Evolutionary conservation across 2,888 invertebrate species (phyloP), one percentile per base, ranked within the genome.

Genomic region (Octodonta nipae): DNA sequence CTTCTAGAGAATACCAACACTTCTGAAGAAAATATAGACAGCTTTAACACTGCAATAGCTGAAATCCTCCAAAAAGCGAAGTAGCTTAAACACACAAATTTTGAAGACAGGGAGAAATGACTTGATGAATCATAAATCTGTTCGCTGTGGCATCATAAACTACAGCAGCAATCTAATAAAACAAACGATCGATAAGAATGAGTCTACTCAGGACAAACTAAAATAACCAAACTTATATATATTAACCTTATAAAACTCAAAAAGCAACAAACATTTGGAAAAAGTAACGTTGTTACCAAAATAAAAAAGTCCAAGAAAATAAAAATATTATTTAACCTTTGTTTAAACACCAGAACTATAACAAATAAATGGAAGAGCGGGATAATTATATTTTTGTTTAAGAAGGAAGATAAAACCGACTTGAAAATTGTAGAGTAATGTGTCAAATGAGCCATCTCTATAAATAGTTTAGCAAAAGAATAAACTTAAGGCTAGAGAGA

Each of bases 141-240:
- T 26, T 5, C n/a, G 6, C 5, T 11, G 10, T 26, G 26, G 10
- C 6, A 26, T 26, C 6, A 26, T 5, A 26, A 26, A 26, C 12
- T 26, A 26, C 12, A 26, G 10, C 26, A 26, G 26, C 26, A 26
- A 26, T 26, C 10, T 26, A 26, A 26, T 26, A 26, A 26, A 26
- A 26, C 26, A 26, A 10, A 10, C 12, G 26, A 10, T 26, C n/a
- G 26, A 26, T 26, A 26, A 6, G 26, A 10, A 26, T 11, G 10
- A 6, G 26, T 26, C 10, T 26, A 26, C 10, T 6, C 10, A 26
- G 6, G 6, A 26, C 26, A 26, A 26, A 6, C 26, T 26, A 10
- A 26, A 26, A 10, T 26, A 26, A 26, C 26, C 10, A 26, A 26
- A 26, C 26, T 26, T 10, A 26, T 6, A 26, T 6, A 26, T 10